Evolutionary conservation across 2,888 invertebrate species (phyloP), one percentile per base, ranked within the genome.

Genomic region (Thera britannica): DNA sequence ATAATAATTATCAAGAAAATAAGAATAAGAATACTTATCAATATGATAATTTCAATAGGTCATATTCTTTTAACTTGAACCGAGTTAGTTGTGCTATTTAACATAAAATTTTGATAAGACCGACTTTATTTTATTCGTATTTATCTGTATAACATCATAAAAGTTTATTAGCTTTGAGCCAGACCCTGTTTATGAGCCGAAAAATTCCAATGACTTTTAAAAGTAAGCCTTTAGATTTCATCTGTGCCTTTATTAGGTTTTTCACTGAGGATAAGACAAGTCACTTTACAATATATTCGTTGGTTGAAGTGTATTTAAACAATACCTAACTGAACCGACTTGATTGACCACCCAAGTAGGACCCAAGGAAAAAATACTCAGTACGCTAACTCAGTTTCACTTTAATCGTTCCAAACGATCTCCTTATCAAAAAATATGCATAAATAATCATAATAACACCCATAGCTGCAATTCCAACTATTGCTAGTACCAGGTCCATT

Each of bases 101-200:
- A 41, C 78, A 76, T 78, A 71, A 78, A 75, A 75, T 72, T 77
- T 78, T 78, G 71, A 75, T 78, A 77, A 75, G 76, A 65, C 73
- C 70, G 49, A 64, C 72, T 74, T 73, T 72, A 74, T 78, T 73
- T 76, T 75, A 74, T 76, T 77, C 73, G 67, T 75, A 71, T 76
- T 74, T 74, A 75, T 74, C 72, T 75, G 73, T 70, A 62, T 72
- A 70, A 71, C 75, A 74, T 72, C 77, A 70, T 78, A 69, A 78
- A 78, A 75, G 65, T 73, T 78, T 66, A 71, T 57, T 35, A 38
- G 48, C 52, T 57, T 48, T 57, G 49, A 55, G 66, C 46, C 55
- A 41, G 23, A 34, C 38, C 44, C 64, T 36, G 46, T 65, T 65
- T 59, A 65, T 55, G 55, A 11, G 38, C 38, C 34, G 38, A 65